phyloP scores from a whole-genome alignment of 2,113 vertebrate genomes.

The Spea multiplicata region DNA sequence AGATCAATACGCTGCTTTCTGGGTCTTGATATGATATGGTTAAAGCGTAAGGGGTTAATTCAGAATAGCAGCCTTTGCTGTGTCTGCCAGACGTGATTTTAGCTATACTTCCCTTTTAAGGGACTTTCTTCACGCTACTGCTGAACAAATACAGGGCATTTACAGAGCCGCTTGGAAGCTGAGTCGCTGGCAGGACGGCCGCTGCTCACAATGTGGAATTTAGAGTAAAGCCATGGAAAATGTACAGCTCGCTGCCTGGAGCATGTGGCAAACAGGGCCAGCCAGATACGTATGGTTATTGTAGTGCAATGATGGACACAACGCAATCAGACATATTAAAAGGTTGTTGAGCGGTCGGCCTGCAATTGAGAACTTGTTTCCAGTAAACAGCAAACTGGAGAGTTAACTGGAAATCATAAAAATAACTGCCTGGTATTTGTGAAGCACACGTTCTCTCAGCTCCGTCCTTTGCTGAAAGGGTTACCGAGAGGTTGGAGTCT shows the following conservation, averaged over 20 bases:
- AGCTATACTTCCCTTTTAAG: slow-evolving; percentile 52
- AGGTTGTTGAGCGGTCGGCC: slow-evolving; percentile 11
- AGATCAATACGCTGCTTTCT: too few species aligned
- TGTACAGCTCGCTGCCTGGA: slow-evolving; percentile 38
- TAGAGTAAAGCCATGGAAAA: slow-evolving; percentile 41
- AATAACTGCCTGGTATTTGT: too few species aligned
- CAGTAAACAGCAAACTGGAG: background rate
- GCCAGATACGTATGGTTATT: slow-evolving; percentile 44
- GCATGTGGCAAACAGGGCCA: background rate
- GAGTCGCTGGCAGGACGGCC: slow-evolving; percentile 31
- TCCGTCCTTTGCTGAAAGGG: too few species aligned
- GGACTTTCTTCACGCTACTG: slow-evolving; percentile 46
- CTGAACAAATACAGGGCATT: slow-evolving; percentile 53
- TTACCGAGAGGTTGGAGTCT: too few species aligned
- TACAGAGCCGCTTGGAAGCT: slow-evolving; percentile 10
- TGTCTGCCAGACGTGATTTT: slow-evolving; percentile 42
- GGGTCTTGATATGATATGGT: too few species aligned
- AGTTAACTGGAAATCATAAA: background rate
- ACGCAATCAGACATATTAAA: slow-evolving; percentile 27
- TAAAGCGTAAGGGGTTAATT: slow-evolving; percentile 25
- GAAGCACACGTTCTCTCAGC: too few species aligned
- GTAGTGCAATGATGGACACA: slow-evolving; percentile 14
- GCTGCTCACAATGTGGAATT: slow-evolving; percentile 36
- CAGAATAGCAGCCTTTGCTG: background rate
- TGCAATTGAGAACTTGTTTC: slow-evolving; percentile 7